Evolutionary conservation across 23 tunicate species (phyloP), one percentile per base, ranked within the genome.

Genomic region (Phallusia fumigata): DNA sequence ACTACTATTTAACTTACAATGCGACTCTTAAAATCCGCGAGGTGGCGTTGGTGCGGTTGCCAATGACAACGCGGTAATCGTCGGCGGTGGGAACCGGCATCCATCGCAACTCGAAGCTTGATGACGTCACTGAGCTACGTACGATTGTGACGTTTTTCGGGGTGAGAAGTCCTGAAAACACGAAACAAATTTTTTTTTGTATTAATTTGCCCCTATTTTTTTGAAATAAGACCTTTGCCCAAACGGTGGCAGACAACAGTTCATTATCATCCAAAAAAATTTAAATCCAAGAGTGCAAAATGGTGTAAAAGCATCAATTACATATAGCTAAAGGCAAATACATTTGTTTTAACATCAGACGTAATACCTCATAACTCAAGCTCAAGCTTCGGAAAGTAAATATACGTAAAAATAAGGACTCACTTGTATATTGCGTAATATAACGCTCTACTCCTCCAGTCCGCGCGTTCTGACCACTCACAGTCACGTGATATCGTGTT

Each of bases 381-480:
- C 16, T 24, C 16, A 51, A 18, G 69, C 3, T 21, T 58, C 28
- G 3, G 69, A 6, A 16, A 58, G 1, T 58, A 58, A 58, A 58
- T 22, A 21, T 58, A 8, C 28, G 69, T 24, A 58, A 24, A 58
- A 58, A 21, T 21, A 6, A 58, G 15, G 13, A 6, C 69, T 58
- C 51, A 94, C 98, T 94, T 77, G 98, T 94, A 73, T 81, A 86
- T 69, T 94, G 90, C 0, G 50, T 35, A 32, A 89, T 31, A 10
- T 52, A 26, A 32, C 44, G 44, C 47, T 84, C 90, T 74, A 94
- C 82, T 18, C 98, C 98, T 34, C 35, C 78, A 13, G 94, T 86
- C 53, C 88, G 40, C 8, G 35, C 65, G 65, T 87, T 94, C 47
- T 83, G 82, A 8, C 88, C 94, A 35, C 72, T 84, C 18, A 94